Conservation (phyloP, 2,113 vertebrate genomes). For the Lanius ludovicianus region DNA sequence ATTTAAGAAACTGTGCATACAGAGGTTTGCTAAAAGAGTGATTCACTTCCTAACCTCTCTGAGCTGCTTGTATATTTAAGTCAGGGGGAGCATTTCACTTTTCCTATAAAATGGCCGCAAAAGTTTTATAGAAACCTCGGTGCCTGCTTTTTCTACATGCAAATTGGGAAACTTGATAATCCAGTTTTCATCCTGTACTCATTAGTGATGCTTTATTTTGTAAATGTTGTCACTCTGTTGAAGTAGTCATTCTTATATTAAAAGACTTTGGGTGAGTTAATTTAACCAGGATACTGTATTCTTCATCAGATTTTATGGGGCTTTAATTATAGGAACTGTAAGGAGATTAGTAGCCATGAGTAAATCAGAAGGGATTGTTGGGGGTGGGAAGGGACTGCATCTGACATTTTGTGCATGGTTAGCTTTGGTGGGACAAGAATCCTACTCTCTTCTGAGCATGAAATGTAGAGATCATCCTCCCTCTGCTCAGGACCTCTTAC, state of each 20-base stretch:
- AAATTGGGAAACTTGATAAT: slow-evolving; percentile 4
- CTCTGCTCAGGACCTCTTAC: neutral
- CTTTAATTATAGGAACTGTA: slow-evolving; percentile 44
- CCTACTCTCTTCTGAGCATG: neutral
- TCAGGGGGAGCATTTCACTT: neutral
- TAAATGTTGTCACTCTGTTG: neutral
- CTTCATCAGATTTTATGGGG: neutral
- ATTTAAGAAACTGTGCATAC: neutral
- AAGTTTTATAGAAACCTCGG: neutral
- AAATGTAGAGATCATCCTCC: neutral
- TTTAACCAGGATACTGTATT: neutral
- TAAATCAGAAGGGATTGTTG: neutral
- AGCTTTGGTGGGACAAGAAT: neutral
- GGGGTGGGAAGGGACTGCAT: neutral
- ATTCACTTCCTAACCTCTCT: neutral
- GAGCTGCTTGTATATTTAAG: neutral
- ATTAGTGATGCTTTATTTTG: slow-evolving; percentile 15
- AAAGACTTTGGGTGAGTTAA: neutral
- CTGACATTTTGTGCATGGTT: neutral
- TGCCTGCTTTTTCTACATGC: neutral
- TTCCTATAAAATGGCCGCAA: neutral
- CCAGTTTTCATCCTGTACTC: slow-evolving; percentile 10
- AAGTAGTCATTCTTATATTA: neutral
- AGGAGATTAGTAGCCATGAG: neutral
- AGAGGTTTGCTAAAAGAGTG: neutral